Evolutionary conservation across 2,888 invertebrate genomes (phyloP), one percentile per base, ranked within the genome.

Genomic region (Amphipoea oculea): DNA sequence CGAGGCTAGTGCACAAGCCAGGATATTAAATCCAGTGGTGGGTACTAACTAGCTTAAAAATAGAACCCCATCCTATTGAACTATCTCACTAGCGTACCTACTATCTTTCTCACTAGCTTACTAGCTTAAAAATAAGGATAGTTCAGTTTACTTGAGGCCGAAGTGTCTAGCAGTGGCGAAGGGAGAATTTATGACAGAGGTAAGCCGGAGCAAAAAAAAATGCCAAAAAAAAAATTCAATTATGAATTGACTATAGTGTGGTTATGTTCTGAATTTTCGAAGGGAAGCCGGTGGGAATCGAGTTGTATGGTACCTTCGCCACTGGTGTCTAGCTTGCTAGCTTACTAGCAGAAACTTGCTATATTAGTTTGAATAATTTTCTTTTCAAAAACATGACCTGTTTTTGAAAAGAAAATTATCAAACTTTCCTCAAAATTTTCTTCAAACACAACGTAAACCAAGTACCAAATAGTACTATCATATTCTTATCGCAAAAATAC

Each of bases 401-500:
- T 29, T 29, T 29, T 29, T 29, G 0, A 29, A 29, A 29, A 29
- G 29, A 29, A 29, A 29, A 29, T 29, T 29, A 29, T 29, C 29
- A 29, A 29, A 29, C 42, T 20, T 51, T 42, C 0, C 2, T 29
- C 23, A 42, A 29, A 54, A 67, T 36, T 40, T 60, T 65, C 63
- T 68, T 74, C 5, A 71, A 62, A 71, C 6, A 4, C 4, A 11
- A 60, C 54, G 23, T 57, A 57, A 7, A 57, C 62, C 57, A n/a
- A 51, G 48, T 70, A 42, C 23, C 14, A 14, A 62, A 40, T 36
- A 12, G 6, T 78, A 69, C 48, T 57, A 78, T 69, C 66, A 48
- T 40, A 48, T 23, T 14, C 68, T 85, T 83, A 85, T 85, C 85
- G 5, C 17, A 20, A 40, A 54, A 51, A 73, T 70, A 83, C 29